A percentile compares a stretch with the other conserved stretches of the same genome.
These are phyloP conservation scores for Ardeotis arabs DNA, from an alignment of 2,113 vertebrate genomes.

Conservation along the genomic window DNA sequence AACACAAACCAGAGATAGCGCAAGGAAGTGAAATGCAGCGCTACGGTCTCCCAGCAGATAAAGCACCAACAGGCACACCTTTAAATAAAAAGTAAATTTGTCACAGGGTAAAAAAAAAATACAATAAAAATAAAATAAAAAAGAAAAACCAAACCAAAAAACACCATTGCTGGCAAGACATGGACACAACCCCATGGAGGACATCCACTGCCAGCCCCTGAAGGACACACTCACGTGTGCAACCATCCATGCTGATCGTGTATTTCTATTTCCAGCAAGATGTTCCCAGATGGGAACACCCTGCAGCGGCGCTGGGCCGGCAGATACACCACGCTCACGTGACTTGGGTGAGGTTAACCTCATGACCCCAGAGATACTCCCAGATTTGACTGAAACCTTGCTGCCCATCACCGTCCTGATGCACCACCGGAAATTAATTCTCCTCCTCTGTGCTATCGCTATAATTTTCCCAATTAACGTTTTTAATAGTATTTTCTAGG, in stretches of 20 bases:
- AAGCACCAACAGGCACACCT: background rate
- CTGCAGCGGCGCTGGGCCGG: background rate
- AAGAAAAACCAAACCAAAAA: no score
- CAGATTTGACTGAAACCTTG: background rate
- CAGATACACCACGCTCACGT: background rate
- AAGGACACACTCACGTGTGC: background rate
- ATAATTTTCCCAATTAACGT: conserved; percentile 58
- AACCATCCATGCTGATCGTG: background rate
- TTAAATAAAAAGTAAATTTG: background rate
- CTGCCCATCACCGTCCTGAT: background rate
- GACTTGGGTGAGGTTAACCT: background rate
- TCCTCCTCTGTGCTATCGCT: background rate
- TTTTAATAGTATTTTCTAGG: conserved; percentile 55
- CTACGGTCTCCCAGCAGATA: background rate
- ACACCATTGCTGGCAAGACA: background rate
- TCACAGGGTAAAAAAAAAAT: background rate
- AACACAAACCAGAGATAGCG: background rate
- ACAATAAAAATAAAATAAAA: no score
- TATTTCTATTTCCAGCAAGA: background rate
- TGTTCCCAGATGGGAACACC: background rate
- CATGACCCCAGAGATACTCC: background rate
- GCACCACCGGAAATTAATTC: conserved; percentile 1
- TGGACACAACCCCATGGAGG: rapidly evolving
- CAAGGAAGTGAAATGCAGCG: background rate
- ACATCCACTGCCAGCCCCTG: background rate